Evolutionary conservation across 2,113 vertebrate genomes (phyloP).

Genomic region (Ictalurus punctatus): DNA sequence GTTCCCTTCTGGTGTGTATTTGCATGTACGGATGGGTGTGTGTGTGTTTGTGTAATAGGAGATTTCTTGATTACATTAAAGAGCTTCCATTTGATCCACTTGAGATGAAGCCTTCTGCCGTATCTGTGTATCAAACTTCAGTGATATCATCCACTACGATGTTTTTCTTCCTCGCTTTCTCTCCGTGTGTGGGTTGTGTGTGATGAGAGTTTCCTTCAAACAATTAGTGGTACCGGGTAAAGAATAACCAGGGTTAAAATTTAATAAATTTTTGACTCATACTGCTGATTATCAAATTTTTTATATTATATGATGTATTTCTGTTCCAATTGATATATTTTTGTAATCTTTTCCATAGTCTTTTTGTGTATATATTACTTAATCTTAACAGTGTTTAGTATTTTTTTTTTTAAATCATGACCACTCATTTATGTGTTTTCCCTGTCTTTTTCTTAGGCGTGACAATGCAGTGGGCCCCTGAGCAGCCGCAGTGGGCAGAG

Average conservation of each 20-base stretch:
- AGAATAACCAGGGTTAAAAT: background rate
- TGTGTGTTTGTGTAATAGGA: conserved; percentile 68
- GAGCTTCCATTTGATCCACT: conserved; percentile 72
- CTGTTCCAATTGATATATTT: background rate
- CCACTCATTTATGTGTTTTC: background rate
- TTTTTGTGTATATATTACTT: background rate
- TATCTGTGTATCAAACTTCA: conserved; percentile 68
- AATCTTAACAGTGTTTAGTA: background rate
- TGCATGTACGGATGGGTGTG: conserved; percentile 59
- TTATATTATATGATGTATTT: background rate
- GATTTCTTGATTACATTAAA: conserved; percentile 80
- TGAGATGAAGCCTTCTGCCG: conserved; percentile 73
- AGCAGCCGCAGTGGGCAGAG: conserved; percentile 99
- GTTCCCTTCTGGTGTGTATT: conserved; percentile 46
- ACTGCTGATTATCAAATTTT: background rate
- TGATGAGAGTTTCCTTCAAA: background rate
- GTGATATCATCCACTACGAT: conserved; percentile 67
- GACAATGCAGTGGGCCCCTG: conserved; percentile 99
- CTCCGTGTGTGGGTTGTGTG: conserved; percentile 22
- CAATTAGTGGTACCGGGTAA: conserved; percentile 6
- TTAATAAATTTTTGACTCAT: background rate
- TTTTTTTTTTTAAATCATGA: background rate
- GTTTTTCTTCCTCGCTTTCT: conserved; percentile 37
- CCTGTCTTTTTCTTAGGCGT: conserved; percentile 75
- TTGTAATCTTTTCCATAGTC: background rate